Conservation (phyloP, 1,140 invertebrate species). For the Calephelis nemesis region DNA sequence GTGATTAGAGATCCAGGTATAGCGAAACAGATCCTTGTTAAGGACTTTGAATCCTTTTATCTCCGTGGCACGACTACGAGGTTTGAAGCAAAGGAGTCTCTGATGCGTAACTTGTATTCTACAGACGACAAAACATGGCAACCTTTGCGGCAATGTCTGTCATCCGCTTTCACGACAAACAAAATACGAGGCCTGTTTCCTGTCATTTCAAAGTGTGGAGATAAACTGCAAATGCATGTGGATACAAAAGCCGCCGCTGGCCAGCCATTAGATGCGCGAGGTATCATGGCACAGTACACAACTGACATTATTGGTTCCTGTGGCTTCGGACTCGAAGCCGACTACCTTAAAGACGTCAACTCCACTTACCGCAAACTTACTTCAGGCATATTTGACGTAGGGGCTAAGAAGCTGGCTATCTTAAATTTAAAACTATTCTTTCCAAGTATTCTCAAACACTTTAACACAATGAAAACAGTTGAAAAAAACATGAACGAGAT, state of each 20-base stretch:
- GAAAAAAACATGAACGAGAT: conserved; percentile 33
- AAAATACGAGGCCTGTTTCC: conserved; percentile 79
- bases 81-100: conserved; percentile 45
- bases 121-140: conserved; percentile 75
- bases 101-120: conserved; percentile 47
- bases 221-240: conserved; percentile 43
- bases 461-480: conserved; percentile 28
- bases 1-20: conserved; percentile 79
- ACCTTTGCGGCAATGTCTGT: conserved; percentile 75
- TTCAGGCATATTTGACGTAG: conserved; percentile 43
- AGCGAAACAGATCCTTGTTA: conserved; percentile 76
- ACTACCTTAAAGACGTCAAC: conserved; percentile 45
- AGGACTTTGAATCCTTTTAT: conserved; percentile 79
- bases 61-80: conserved; percentile 32
- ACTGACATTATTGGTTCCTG: conserved; percentile 48
- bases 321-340: conserved; percentile 40
- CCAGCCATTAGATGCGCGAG: conserved; percentile 51
- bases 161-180: conserved; percentile 79
- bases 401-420: conserved; percentile 23
- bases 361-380: conserved; percentile 47
- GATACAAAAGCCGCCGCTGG: conserved; percentile 22
- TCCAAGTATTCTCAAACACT: conserved; percentile 37
- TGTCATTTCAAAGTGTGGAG: conserved; percentile 48
- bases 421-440: conserved; percentile 39
- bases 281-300: conserved; percentile 57